Evolutionary conservation across 2,113 vertebrate species (phyloP), one percentile per base, ranked within the genome.

Genomic region (Ochotona princeps): DNA sequence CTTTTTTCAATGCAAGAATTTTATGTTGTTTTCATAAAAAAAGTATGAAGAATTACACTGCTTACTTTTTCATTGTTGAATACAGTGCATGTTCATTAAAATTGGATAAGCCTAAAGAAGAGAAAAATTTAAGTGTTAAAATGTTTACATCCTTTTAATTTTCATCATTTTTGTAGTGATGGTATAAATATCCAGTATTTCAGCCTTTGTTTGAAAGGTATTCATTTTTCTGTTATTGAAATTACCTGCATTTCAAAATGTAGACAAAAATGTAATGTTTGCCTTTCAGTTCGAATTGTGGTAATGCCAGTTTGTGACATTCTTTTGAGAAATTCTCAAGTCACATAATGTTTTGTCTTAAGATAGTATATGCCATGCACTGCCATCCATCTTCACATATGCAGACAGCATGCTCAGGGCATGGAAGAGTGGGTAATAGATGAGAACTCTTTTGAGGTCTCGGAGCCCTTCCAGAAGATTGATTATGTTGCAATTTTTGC

Each of bases 391-490:
- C 32, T 60, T 95, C 96, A 95, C 44, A 10, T 65, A 25, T 66
- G 76, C 11, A 82, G 70, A 87, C 44, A 69, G 51, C 93, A 75
- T 4, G n/a, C 47, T 7, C 20, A 21, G 89, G 69, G 61, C 4
- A 81, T 60, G 73, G 60, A 81, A 75, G 87, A 49, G 51, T 75
- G 28, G 32, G 32, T 67, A 87, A 87, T 35, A 93, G 87, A 91
- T 95, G 95, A 76, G n/a, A 94, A 73, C 94, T 63, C 91, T 80
- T 44, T 47, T 57, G 44, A 47, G 78, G 15, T 63, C 63, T 88
- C n/a, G 44, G 25, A 82, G 73, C 47, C 38, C 69, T 93, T 93
- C 83, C n/a, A 28, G 83, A 94, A 93, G 95, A 89, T 87, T 54
- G 76, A 85, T 94, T 69, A 73, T 72, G 35, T 32, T 57, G 30